Conservation (phyloP, 2,888 invertebrate genomes). For the Liposcelis brunnea region DNA sequence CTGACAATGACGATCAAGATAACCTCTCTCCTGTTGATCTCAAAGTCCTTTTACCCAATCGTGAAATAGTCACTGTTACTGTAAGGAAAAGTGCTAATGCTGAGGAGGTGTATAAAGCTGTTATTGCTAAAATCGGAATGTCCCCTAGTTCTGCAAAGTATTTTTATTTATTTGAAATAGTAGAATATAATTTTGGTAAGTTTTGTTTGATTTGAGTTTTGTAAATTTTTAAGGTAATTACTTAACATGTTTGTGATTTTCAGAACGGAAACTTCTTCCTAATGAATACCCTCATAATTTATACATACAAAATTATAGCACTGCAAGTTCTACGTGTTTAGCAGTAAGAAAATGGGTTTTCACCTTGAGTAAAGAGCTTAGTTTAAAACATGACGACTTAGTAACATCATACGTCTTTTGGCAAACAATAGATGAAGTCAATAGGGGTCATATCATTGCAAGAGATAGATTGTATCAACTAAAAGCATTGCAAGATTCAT, state of each 20-base stretch:
- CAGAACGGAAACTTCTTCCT: constrained; percentile 83
- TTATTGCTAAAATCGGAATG: constrained; percentile 69
- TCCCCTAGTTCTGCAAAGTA: constrained; percentile 67
- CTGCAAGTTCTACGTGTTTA: constrained; percentile 89
- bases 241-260: constrained; percentile 18
- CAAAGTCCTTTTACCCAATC: constrained; percentile 72
- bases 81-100: constrained; percentile 78
- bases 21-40: constrained; percentile 37
- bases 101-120: constrained; percentile 75
- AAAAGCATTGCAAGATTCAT: constrained; percentile 84
- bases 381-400: constrained; percentile 46
- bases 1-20: constrained; percentile 70
- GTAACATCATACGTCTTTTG: constrained; percentile 76
- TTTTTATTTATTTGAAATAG: constrained; percentile 93
- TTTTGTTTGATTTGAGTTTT: constrained; percentile 9
- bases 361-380: constrained; percentile 47
- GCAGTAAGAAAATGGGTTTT: constrained; percentile 79
- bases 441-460: constrained; percentile 77
- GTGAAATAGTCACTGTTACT: constrained; percentile 73
- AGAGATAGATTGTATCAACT: constrained; percentile 87
- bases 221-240: constrained; percentile 47
- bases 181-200: constrained; percentile 91
- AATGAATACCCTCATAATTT: constrained; percentile 93
- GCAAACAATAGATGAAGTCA: constrained; percentile 92
- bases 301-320: constrained; percentile 98